Percentiles rank a stretch among this genome's conserved stretches.
Conservation (phyloP, 2,113 vertebrate species). For the Phasianus colchicus region DNA sequence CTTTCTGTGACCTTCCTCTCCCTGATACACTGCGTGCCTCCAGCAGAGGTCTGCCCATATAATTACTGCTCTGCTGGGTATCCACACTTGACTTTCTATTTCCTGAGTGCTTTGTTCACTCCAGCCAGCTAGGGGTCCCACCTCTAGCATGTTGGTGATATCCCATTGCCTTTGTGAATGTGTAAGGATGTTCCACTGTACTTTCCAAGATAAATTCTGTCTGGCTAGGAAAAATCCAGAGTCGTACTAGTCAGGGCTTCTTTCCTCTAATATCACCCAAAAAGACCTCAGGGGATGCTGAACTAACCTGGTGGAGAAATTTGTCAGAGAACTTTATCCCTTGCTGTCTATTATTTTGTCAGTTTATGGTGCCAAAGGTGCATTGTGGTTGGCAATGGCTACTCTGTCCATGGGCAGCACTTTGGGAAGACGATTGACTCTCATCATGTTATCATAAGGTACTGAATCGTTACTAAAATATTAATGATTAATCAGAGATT, state of each 20-base stretch:
- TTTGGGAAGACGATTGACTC: neutral
- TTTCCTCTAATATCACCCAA: neutral
- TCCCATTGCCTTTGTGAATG: neutral
- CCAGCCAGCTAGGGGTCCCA: neutral
- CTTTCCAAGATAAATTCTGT: neutral
- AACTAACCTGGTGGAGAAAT: neutral
- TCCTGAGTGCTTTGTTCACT: neutral
- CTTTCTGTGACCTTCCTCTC: neutral
- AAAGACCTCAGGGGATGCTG: neutral
- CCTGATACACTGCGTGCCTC: neutral
- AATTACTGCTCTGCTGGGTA: neutral
- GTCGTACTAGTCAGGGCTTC: neutral
- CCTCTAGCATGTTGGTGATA: neutral
- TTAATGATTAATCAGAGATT: neutral
- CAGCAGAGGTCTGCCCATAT: neutral
- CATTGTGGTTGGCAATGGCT: neutral
- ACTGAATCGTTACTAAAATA: neutral
- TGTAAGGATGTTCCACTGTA: no score
- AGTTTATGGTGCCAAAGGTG: neutral
- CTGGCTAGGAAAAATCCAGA: neutral
- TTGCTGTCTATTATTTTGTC: neutral
- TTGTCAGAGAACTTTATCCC: neutral
- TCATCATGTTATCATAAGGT: neutral
- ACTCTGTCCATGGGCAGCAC: neutral
- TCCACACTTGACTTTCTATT: neutral